Evolutionary conservation across 2,888 invertebrate species (phyloP), one percentile per base, ranked within the genome.

Genomic region (Drosophila macrospina): DNA sequence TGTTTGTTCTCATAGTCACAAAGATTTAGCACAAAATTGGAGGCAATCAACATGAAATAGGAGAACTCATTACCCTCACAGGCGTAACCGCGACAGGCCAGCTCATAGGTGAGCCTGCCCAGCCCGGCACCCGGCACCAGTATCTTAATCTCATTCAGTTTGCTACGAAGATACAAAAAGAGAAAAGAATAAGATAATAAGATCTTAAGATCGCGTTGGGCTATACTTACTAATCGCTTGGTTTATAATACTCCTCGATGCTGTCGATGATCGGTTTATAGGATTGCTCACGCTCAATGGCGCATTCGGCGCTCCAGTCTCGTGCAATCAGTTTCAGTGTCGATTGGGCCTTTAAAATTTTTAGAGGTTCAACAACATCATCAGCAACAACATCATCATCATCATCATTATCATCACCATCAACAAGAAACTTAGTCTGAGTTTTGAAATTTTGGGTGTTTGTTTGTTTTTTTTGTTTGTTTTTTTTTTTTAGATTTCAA

Each of bases 61-160:
- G 98, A 98, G 93, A 98, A 99, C 93, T 99, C 99, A 91, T 99
- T 99, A 74, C 99, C 99, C 92, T 99, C 98, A 86, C 98, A 99
- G 8, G 94, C 94, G 93, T 96, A 99, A 0, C 99, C 99, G 15
- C 95, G 93, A 61, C 94, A 94, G 0, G 99, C 98, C 30, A 99
- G 94, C 93, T 99, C 99, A 93, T 96, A 98, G 0, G 98, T 97
- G 1, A 99, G 93, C 64, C 99, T 93, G 0, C 98, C 99, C 5
- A 99, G 93, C 0, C 99, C 99, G n/a, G 98, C 98, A 2, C 99
- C 99, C 7, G 99, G 99, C 13, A 99, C 98, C 65, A 99, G 92
- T 56, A 99, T 94, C 81, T 95, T 95, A 15, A 98, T 93, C 61
- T 91, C 90, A 63, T 90, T 90, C 1, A 91, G 66, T 62, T 89